phyloP scores from a whole-genome alignment of 2,888 invertebrate genomes.

The Coelopa pilipes region DNA sequence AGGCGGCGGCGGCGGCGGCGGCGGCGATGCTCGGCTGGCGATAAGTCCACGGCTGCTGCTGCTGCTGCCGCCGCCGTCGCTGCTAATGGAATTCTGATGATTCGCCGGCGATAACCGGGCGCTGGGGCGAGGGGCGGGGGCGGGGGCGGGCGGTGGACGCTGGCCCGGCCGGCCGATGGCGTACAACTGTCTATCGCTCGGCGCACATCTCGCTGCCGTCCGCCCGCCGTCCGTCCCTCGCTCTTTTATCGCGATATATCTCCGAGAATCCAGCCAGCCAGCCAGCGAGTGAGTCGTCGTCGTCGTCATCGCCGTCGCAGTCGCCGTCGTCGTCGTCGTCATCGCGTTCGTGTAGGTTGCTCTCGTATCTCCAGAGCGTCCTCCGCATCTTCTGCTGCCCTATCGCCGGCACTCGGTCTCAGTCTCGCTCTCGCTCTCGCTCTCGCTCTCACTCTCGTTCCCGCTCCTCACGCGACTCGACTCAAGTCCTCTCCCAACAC shows the following conservation, averaged over 20 bases:
- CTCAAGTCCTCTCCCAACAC: slow-evolving; percentile 52
- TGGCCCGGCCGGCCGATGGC: not conserved
- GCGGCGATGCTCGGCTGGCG: slow-evolving; percentile 26
- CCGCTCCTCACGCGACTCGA: slow-evolving; percentile 50
- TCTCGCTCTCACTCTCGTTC: no score
- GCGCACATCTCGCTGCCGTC: slow-evolving; percentile 56
- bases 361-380: not conserved
- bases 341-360: slow-evolving; percentile 8
- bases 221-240: slow-evolving; percentile 18
- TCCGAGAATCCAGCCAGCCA: slow-evolving; percentile 32
- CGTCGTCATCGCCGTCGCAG: not conserved
- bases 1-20: not conserved
- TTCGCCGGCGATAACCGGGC: slow-evolving; percentile 61
- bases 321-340: not conserved
- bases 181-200: not conserved
- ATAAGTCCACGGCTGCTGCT: slow-evolving; percentile 29
- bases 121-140: not conserved
- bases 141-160: not conserved
- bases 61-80: slow-evolving; percentile 36
- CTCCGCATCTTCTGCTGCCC: not conserved
- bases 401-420: not conserved
- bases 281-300: slow-evolving; percentile 18
- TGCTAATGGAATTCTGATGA: slow-evolving; percentile 66
- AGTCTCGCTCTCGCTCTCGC: not conserved
- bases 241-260: slow-evolving; percentile 31